A percentile compares a stretch with the other conserved stretches of the same genome.
Conservation (phyloP, 2,888 invertebrate species). For the Lasioglossum vierecki region DNA sequence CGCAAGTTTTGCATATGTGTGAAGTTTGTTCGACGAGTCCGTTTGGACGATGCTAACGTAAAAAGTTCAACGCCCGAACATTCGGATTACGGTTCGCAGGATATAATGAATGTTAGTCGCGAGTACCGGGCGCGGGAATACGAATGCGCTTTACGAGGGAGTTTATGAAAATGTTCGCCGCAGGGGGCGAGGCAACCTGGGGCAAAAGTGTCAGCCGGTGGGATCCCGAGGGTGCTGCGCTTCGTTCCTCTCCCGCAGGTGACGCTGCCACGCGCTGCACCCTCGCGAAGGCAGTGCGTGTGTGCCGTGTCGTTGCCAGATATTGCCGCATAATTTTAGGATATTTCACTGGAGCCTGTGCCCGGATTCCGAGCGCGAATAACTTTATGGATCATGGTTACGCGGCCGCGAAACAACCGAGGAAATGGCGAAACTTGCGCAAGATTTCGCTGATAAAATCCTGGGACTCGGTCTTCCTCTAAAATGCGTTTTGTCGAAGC, state of each 20-base stretch:
- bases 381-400: slow-evolving; percentile 56
- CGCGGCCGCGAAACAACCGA: slow-evolving; percentile 43
- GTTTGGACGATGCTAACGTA: neutral
- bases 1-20: neutral
- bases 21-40: neutral
- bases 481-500: slow-evolving; percentile 1
- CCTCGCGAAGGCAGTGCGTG: slow-evolving; percentile 56
- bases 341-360: slow-evolving; percentile 74
- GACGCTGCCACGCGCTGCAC: slow-evolving; percentile 63
- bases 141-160: slow-evolving; percentile 73
- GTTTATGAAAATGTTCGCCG: slow-evolving; percentile 79
- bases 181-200: slow-evolving; percentile 67
- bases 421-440: slow-evolving; percentile 30
- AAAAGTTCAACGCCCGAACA: neutral
- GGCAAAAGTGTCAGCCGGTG: slow-evolving; percentile 52
- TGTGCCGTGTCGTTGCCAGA: slow-evolving; percentile 71
- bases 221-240: slow-evolving; percentile 68
- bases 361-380: slow-evolving; percentile 59
- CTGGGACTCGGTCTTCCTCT: neutral
- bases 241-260: slow-evolving; percentile 63
- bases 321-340: slow-evolving; percentile 80
- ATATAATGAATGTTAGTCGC: slow-evolving; percentile 56
- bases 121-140: slow-evolving; percentile 10
- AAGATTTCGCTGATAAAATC: slow-evolving; percentile 12
- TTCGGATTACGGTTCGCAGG: slow-evolving; percentile 8